phyloP scores from a whole-genome alignment of 2,797 vertebrate species.

The Myotis findleyi region DNA sequence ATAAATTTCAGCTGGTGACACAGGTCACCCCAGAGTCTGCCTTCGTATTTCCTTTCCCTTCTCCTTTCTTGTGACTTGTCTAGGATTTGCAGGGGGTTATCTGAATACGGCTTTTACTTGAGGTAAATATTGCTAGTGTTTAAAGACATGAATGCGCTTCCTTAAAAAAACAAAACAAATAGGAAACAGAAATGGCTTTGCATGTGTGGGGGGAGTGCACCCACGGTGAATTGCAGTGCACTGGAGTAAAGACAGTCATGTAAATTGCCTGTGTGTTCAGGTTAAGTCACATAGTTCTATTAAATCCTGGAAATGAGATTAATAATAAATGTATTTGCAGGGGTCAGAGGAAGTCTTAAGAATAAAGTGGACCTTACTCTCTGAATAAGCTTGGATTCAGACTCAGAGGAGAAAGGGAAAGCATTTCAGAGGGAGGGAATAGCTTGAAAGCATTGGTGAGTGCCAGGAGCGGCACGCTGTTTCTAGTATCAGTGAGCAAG shows the following conservation, averaged over 20 bases:
- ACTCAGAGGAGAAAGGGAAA: not conserved
- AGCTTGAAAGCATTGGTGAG: not conserved
- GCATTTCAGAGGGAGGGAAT: not conserved
- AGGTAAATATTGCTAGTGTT: not conserved
- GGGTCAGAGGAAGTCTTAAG: not conserved
- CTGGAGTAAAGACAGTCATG: not conserved
- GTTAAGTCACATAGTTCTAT: not conserved
- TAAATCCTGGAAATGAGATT: not conserved
- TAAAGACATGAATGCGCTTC: not conserved
- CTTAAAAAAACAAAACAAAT: not conserved
- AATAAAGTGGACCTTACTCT: not conserved
- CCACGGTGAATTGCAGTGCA: not conserved
- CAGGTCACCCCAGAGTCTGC: fast-evolving
- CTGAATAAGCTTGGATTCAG: not conserved
- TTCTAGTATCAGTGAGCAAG: not conserved
- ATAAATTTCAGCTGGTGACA: not conserved
- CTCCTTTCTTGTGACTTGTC: not conserved
- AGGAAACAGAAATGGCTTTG: not conserved
- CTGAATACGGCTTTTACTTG: not conserved
- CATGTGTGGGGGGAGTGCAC: not conserved
- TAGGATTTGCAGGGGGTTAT: not conserved
- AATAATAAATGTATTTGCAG: not conserved
- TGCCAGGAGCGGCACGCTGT: not conserved
- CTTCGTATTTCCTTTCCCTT: not conserved
- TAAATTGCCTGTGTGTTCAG: not conserved